Base-by-base conservation (phyloP, 2,113 vertebrate genomes). In the Picathartes gymnocephalus region DNA sequence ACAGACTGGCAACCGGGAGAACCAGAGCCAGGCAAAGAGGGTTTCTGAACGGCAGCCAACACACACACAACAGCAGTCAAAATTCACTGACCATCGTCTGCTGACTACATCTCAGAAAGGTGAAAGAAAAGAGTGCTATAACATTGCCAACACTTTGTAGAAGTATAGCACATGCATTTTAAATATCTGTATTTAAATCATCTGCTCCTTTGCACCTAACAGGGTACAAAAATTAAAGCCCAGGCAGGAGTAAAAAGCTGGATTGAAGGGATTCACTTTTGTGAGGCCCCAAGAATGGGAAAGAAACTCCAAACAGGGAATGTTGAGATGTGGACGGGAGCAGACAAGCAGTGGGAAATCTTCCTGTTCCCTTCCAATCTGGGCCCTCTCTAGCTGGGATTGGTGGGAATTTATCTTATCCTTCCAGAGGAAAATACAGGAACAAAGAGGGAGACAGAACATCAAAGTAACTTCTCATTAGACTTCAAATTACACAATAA, bases 61-160 rank as follows among this genome's bases (percentile, higher is more conserved):
- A 66, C 35, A 81, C n/a, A 92, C 60, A 89, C 28, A 92, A 23
- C 78, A 62, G 53, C 60, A 95, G 82, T 37, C 79, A 86, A 86
- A 93, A 93, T 33, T 62, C 42, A 64, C 37, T 74, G 85, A 58
- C 66, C 79, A 53, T 77, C 60, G 53, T 73, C 68, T 54, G 42
- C 72, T 42, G 45, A 81, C 66, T 88, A 58, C 21, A 62, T 40
- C 58, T 48, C 42, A 16, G 35, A 37, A 48, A 37, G 11, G 4
- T 31, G 20, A 56, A 45, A 37, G 56, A 47, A 50, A 64, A 9
- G 2, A 16, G 2, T 17, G 65, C n/a, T 72, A 13, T n/a, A 69
- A 18, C 24, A 69, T 7, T 54, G 54, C 23, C 25, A 76, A 15
- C 0, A 4, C 6, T 65, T 76, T 48, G 35, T 61, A 7, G 18